A percentile compares a stretch with the other conserved stretches of the same genome.
Evolutionary conservation across 2,888 invertebrate genomes (phyloP).

Genomic region (Neelides folsomi): DNA sequence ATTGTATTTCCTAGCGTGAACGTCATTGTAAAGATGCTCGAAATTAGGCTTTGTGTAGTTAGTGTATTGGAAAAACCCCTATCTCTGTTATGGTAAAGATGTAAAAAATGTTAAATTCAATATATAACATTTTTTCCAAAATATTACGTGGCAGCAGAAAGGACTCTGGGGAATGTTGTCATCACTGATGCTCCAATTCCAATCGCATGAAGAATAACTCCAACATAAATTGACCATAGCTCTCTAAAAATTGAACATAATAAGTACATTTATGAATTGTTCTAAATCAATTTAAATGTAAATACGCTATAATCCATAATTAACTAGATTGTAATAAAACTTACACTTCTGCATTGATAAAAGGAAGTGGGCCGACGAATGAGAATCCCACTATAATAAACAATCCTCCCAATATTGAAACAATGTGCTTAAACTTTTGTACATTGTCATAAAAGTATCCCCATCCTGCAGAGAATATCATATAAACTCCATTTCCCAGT

Average conservation of each 20-base stretch:
- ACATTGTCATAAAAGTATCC: slow-evolving; percentile 19
- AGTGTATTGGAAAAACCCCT: slow-evolving; percentile 16
- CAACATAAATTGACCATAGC: slow-evolving; percentile 17
- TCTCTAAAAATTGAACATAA: slow-evolving; percentile 9
- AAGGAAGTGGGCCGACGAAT: slow-evolving; percentile 19
- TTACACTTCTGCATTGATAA: slow-evolving; percentile 17
- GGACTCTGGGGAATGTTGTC: slow-evolving; percentile 15
- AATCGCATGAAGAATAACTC: slow-evolving; percentile 19
- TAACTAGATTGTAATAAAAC: too few relatives aligned
- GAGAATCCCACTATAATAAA: slow-evolving; percentile 17
- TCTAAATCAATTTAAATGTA: background rate
- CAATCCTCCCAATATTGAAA: slow-evolving; percentile 13
- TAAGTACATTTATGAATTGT: slow-evolving; percentile 3
- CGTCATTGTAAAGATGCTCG: slow-evolving; percentile 20
- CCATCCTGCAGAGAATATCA: slow-evolving; percentile 18
- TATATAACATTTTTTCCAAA: too few relatives aligned
- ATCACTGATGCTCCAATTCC: slow-evolving; percentile 25
- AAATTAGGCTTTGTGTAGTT: slow-evolving; percentile 16
- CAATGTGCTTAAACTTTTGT: slow-evolving; percentile 5
- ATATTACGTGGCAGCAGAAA: slow-evolving; percentile 18
- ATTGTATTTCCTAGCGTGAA: slow-evolving; percentile 24
- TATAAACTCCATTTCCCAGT: slow-evolving; percentile 18
- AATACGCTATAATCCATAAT: too few relatives aligned
- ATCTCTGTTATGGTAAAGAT: slow-evolving; percentile 8
- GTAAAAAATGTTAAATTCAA: background rate